A percentile compares a stretch with the other conserved stretches of the same genome.
Evolutionary conservation across 2,888 invertebrate genomes (phyloP).

Genomic region (Acrobasis consociella): DNA sequence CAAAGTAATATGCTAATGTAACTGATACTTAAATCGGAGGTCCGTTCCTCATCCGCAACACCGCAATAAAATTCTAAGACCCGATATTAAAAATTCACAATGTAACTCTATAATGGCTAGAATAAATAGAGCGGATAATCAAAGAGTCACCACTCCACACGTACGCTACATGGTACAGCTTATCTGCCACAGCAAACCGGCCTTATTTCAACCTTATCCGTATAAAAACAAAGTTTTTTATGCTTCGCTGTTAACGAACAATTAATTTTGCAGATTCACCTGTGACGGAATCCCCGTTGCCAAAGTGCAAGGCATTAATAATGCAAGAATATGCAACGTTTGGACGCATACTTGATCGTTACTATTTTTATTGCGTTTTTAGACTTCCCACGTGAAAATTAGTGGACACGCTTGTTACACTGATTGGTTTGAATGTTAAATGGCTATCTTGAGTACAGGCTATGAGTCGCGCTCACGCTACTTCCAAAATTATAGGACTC

Average conservation of each 20-base stretch:
- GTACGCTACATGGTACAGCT: slow-evolving; percentile 4
- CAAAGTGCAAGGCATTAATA: slow-evolving; percentile 50
- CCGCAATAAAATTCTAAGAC: slow-evolving; percentile 21
- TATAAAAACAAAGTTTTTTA: slow-evolving; percentile 25
- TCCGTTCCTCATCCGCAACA: background rate
- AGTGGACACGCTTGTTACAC: slow-evolving; percentile 19
- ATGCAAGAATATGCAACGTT: slow-evolving; percentile 53
- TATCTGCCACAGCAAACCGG: background rate
- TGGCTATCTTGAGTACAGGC: slow-evolving; percentile 13
- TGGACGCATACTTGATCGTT: slow-evolving; percentile 31
- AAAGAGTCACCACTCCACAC: slow-evolving; percentile 53
- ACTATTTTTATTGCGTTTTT: slow-evolving; percentile 48
- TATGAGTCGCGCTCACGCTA: background rate
- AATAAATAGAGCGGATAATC: slow-evolving; percentile 74
- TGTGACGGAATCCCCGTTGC: slow-evolving; percentile 52
- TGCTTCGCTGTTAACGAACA: slow-evolving; percentile 16
- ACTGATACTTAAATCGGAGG: background rate
- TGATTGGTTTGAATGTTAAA: slow-evolving; percentile 11
- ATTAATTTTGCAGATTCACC: slow-evolving; percentile 36
- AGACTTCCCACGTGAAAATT: slow-evolving; percentile 23
- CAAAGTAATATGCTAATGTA: too few species aligned
- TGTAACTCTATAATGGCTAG: slow-evolving; percentile 61
- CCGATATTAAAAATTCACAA: slow-evolving; percentile 39
- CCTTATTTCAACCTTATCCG: background rate
- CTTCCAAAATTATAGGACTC: background rate